Evolutionary conservation across 2,113 vertebrate species (phyloP), one percentile per base, ranked within the genome.

Genomic region (Lampris incognitus): DNA sequence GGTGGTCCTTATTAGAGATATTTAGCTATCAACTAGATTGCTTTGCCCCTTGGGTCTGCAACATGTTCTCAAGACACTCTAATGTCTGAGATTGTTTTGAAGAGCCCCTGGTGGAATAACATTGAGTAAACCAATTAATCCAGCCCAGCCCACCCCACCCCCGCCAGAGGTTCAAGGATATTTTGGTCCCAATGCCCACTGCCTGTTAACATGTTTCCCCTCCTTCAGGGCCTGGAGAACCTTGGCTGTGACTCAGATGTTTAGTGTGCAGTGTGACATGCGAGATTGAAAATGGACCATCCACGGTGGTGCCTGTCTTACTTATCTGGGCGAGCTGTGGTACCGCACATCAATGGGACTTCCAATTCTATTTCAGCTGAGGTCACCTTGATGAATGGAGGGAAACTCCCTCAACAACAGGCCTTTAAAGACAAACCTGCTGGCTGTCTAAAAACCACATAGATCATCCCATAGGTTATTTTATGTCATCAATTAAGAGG

Each of bases 61-160:
- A 76, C 66, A 88, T 74, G 82, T 85, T 88, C 87, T 85, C 78
- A 75, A 85, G 92, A 87, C 84, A 81, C 83, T 86, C 74, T 77
- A 81, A 89, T 81, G 87, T 83, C 86, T 88, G 82, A 87, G 85
- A 92, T 90, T 90, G 90, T 91, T 92, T 88, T 87, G 82, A 91
- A 83, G 83, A 86, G 82, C 92, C 91, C 88, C 90, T 6, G 71
- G 80, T 92, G 87, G 88, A 89, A 93, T 90, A 92, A 92, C 87
- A 92, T 78, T 74, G 55, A 84, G 82, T 92, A 92, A 93, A 93
- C 84, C 87, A 93, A 93, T 94, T 90, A 93, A 91, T 92, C 82
- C 89, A 92, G 24, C 24, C 24, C 24, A 24, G 24, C 24, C 24
- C 24, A 24, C 24, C 24, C 24, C 24, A 24, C 24, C 24, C 83